Evolutionary conservation across 2,113 vertebrate species (phyloP).

Genomic region (Brienomyrus brachyistius): DNA sequence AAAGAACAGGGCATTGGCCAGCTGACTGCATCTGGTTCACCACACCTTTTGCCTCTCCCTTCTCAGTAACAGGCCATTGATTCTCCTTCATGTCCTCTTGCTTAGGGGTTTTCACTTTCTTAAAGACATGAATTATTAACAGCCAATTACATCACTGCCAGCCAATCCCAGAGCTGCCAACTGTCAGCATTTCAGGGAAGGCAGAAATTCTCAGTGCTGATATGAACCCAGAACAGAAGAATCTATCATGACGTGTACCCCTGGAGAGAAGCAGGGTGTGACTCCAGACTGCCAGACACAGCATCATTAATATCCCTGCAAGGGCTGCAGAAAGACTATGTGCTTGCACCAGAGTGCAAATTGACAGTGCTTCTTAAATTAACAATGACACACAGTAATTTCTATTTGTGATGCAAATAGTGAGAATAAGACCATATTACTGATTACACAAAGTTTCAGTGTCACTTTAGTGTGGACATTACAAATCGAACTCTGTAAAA

Average conservation of each 20-base stretch:
- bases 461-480: background rate
- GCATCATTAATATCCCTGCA: background rate
- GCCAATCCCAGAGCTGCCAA: constrained; percentile 29
- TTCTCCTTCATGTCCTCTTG: constrained; percentile 38
- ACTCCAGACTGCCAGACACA: background rate
- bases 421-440: background rate
- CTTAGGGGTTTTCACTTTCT: constrained; percentile 50
- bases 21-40: background rate
- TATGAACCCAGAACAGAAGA: constrained; percentile 18
- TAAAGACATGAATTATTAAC: constrained; percentile 60
- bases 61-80: constrained; percentile 35
- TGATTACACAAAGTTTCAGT: background rate
- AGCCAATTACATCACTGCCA: constrained; percentile 51
- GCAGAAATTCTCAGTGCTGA: constrained; percentile 14
- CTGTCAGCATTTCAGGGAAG: constrained; percentile 16
- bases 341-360: background rate
- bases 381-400: background rate
- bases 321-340: background rate
- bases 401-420: background rate
- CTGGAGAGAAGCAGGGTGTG: background rate
- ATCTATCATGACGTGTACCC: constrained; percentile 5
- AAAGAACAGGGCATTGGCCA: background rate
- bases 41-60: background rate
- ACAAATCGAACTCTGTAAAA: background rate
- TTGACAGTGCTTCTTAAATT: background rate